phyloP scores from a whole-genome alignment of 1,140 invertebrate species.

The Halesus radiatus region DNA sequence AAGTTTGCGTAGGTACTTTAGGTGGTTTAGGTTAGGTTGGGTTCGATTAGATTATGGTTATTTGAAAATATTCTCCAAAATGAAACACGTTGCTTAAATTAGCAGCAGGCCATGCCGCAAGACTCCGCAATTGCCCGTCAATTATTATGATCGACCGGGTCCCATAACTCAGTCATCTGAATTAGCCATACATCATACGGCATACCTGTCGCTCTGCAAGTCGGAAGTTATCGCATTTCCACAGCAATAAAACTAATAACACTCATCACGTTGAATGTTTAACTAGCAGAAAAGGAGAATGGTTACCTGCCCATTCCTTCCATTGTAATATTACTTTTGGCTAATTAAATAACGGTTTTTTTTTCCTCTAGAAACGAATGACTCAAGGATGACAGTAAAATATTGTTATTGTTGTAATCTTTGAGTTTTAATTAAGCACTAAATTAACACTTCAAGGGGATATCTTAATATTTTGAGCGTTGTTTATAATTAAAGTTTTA shows the following conservation, averaged over 20 bases:
- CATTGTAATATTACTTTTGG: not conserved
- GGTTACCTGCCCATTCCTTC: not conserved
- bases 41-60: too few relatives aligned
- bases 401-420: not conserved
- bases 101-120: too few relatives aligned
- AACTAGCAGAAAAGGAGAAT: not conserved
- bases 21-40: too few relatives aligned
- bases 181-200: not conserved
- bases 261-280: not conserved
- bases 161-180: not conserved
- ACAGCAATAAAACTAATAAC: not conserved
- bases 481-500: too few relatives aligned
- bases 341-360: not conserved
- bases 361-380: too few relatives aligned
- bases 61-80: too few relatives aligned
- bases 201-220: not conserved
- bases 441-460: conserved; percentile 4
- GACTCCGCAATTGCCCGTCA: too few relatives aligned
- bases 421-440: not conserved
- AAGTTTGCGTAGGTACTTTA: too few relatives aligned
- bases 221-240: not conserved
- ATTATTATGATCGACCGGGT: not conserved
- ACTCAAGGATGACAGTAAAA: conserved; percentile 7
- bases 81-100: too few relatives aligned
- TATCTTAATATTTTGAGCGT: not conserved